A percentile compares a stretch with the other conserved stretches of the same genome.
Conservation (phyloP, 1,140 invertebrate genomes). For the Meloidogyne hapla region DNA sequence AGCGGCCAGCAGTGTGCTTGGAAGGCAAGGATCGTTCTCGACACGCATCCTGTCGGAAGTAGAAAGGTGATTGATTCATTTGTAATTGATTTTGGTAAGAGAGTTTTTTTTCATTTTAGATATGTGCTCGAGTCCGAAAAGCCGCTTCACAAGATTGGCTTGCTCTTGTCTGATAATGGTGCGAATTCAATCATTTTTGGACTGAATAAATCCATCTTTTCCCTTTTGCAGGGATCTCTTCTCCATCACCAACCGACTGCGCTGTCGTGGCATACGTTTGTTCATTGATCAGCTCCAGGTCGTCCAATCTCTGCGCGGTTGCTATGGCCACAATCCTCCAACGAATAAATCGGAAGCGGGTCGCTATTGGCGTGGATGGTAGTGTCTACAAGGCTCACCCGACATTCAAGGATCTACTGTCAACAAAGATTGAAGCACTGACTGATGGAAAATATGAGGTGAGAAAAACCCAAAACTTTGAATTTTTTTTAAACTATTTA, state of each 20-base stretch:
- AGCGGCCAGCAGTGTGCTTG: neutral
- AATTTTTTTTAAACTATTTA: neutral
- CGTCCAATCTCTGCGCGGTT: conserved; percentile 86
- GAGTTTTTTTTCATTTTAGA: too few species aligned
- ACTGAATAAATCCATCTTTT: too few species aligned
- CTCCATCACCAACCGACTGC: conserved; percentile 66
- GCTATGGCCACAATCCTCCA: conserved; percentile 75
- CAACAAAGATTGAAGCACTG: conserved; percentile 80
- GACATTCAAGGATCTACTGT: conserved; percentile 91
- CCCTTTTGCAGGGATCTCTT: neutral
- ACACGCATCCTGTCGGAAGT: neutral
- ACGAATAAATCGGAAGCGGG: conserved; percentile 74
- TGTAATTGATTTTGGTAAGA: too few species aligned
- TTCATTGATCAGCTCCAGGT: conserved; percentile 79
- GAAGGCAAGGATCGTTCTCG: neutral
- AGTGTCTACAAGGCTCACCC: conserved; percentile 96
- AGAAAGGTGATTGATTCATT: neutral
- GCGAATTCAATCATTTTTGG: neutral
- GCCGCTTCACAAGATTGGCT: neutral
- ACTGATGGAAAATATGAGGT: conserved; percentile 64
- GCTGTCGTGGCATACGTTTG: conserved; percentile 78
- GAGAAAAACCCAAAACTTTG: too few species aligned
- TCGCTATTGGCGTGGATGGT: conserved; percentile 93
- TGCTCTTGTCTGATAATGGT: neutral
- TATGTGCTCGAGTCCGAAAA: neutral